These are phyloP conservation scores for Muscicapa comitata DNA, from an alignment of 2,797 vertebrate genomes.

Conservation along the genomic window DNA sequence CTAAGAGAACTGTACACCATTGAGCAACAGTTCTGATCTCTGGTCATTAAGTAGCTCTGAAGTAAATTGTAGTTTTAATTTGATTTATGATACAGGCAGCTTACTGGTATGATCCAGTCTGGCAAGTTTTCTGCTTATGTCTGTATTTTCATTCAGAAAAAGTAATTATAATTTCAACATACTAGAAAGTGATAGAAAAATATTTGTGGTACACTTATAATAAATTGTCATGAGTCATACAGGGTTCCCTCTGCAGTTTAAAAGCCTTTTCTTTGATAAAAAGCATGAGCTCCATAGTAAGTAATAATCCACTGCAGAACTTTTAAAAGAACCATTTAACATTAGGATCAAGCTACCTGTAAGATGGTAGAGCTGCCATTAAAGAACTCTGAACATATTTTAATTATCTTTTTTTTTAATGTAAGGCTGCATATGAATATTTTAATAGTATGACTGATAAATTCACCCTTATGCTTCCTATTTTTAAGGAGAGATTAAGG, in stretches of 20 bases:
- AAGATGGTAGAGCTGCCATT: not conserved
- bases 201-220: not conserved
- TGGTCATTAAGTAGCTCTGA: not conserved
- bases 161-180: not conserved
- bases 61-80: not conserved
- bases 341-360: not conserved
- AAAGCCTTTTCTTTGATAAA: not conserved
- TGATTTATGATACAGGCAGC: not conserved
- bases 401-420: not conserved
- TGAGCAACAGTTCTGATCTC: slow-evolving; percentile 33
- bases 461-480: not conserved
- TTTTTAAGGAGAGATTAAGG: not conserved
- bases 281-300: not conserved
- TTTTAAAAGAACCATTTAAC: not conserved
- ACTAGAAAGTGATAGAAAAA: not conserved
- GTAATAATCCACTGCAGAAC: not conserved
- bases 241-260: not conserved
- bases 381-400: not conserved
- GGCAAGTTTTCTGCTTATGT: not conserved
- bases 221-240: not conserved
- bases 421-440: not conserved
- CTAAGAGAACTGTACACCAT: not conserved
- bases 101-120: not conserved
- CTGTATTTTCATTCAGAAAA: not conserved
- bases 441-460: not conserved